Evolutionary conservation across 2,113 vertebrate species (phyloP).

Genomic region (Dasyurus viverrinus): DNA sequence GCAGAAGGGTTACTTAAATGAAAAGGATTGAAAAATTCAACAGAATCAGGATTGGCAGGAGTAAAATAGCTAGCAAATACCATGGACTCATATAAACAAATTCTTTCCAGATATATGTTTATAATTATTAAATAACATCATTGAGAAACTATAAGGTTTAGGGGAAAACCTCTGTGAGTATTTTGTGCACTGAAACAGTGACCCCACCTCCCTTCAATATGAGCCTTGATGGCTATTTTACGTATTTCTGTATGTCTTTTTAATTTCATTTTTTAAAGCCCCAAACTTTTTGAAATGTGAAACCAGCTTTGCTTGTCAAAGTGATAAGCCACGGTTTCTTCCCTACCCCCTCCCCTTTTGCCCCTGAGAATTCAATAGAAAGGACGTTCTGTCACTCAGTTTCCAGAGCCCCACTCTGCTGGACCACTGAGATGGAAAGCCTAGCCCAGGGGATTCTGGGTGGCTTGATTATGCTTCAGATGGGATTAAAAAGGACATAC

Average conservation of each 20-base stretch:
- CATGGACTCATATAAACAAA: background rate
- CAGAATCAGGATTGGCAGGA: background rate
- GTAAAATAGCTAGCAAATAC: background rate
- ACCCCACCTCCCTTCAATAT: background rate
- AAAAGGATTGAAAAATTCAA: background rate
- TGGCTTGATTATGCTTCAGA: background rate
- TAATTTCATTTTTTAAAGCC: constrained; percentile 15
- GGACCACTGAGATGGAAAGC: background rate
- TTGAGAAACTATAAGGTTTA: background rate
- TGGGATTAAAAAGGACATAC: constrained; percentile 13
- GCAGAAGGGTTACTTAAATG: background rate
- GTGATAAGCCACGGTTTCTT: background rate
- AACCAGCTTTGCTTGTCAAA: constrained; percentile 29
- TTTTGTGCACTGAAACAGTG: background rate
- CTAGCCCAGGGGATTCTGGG: background rate
- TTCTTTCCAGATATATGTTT: background rate
- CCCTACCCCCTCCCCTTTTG: background rate
- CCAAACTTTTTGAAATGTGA: constrained; percentile 3
- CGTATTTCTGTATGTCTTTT: background rate
- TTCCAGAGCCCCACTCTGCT: background rate
- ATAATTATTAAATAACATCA: background rate
- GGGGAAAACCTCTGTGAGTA: background rate
- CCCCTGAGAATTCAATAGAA: background rate
- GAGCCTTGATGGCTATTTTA: background rate
- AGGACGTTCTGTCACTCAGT: background rate